Evolutionary conservation across 2,888 invertebrate genomes (phyloP), one percentile per base, ranked within the genome.

Genomic region (Rhodophaea formosa): DNA sequence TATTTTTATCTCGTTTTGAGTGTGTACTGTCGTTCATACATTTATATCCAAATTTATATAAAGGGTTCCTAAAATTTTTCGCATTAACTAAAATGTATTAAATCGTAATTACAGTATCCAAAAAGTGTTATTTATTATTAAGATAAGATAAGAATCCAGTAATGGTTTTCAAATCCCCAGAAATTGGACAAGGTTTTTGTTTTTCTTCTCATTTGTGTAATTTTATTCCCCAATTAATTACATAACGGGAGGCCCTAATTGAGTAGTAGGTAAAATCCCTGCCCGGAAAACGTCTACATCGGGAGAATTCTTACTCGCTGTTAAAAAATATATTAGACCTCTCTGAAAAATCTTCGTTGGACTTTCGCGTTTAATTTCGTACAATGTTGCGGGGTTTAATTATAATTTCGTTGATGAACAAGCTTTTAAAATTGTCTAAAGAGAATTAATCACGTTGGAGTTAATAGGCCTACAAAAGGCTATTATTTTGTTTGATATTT

Each of bases 121-220:
- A n/a, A 23, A 23, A 23, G 23, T 23, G 23, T 23, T 23, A 23
- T 23, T 23, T 23, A 23, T 23, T 3, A 23, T 23, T 3, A 23
- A 23, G 3, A 23, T 3, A 23, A 23, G 23, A 23, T 23, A 23
- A 5, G 23, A 23, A 23, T 23, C 23, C 23, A 5, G 23, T 23
- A 30, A 49, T 30, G 30, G 30, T 30, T 14, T 30, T 8, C 8
- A 8, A 14, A 14, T 49, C 47, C 47, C 2, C 14, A 30, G 30
- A 49, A 49, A 30, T 14, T 12, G 35, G 17, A 10, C 51, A 35
- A 10, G 35, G 17, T 73, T 72, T 77, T 72, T 66, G 63, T 65
- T 57, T 51, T 56, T 43, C 47, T 42, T 32, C 54, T 54, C 44
- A 45, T 45, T 54, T 32, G 44, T 44, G 45, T 54, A 54, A 54